phyloP scores from a whole-genome alignment of 2,113 vertebrate genomes.

The Ahaetulla prasina region DNA sequence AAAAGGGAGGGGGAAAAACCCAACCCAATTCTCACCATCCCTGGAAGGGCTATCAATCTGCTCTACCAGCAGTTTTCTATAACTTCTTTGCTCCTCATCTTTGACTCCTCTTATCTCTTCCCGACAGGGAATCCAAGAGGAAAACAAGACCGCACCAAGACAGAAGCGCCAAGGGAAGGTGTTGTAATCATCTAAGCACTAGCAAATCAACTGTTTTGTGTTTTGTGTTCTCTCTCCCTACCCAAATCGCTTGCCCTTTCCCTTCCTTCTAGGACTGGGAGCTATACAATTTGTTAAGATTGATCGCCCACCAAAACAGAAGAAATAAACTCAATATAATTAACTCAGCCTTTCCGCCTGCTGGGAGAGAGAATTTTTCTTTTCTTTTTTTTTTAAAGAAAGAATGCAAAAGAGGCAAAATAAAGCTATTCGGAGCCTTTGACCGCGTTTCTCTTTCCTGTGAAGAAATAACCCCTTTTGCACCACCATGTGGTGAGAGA shows the following conservation, averaged over 20 bases:
- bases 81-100: neutral
- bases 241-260: constrained; percentile 11
- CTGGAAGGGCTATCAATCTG: neutral
- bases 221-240: neutral
- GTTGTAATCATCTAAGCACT: constrained; percentile 42
- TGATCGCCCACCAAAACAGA: constrained; percentile 57
- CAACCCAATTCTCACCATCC: neutral
- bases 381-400: constrained; percentile 45
- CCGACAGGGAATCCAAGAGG: neutral
- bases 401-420: constrained; percentile 13
- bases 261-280: constrained; percentile 22
- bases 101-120: constrained; percentile 4
- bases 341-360: constrained; percentile 49
- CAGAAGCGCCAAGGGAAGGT: neutral
- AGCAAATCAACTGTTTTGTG: constrained; percentile 44
- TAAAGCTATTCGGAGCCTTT: neutral
- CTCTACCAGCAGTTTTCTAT: neutral
- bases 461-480: neutral
- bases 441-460: neutral
- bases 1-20: neutral
- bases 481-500: neutral
- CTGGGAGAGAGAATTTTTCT: constrained; percentile 33
- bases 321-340: constrained; percentile 61
- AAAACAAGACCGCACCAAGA: neutral
- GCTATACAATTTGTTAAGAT: constrained; percentile 50